Percentiles rank a stretch among this genome's conserved stretches.
Conservation (phyloP, 2,113 vertebrate genomes). For the Tenrec ecaudatus region DNA sequence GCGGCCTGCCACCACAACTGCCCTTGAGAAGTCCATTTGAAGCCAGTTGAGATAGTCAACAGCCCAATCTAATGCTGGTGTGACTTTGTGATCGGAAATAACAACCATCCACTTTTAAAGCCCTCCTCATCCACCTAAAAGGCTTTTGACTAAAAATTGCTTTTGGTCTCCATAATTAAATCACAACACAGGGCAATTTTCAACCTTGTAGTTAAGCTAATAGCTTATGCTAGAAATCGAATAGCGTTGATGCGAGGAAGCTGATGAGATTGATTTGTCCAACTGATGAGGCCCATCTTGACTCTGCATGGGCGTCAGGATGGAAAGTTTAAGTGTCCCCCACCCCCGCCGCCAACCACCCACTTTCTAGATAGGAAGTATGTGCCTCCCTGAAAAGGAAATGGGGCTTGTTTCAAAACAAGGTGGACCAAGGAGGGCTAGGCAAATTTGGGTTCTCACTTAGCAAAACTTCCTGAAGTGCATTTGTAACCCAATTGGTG, state of each 20-base stretch:
- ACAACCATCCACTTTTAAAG: neutral
- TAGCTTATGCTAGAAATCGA: neutral
- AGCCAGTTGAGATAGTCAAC: slow-evolving; percentile 7
- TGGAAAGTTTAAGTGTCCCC: neutral
- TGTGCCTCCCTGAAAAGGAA: slow-evolving; percentile 56
- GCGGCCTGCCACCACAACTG: neutral
- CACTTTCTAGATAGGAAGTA: slow-evolving; percentile 28
- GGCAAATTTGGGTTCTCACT: slow-evolving; percentile 35
- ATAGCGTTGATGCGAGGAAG: neutral
- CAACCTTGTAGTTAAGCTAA: neutral
- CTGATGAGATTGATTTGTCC: neutral
- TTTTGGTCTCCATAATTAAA: neutral
- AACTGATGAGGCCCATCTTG: neutral
- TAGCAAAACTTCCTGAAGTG: slow-evolving; percentile 62
- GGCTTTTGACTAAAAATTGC: slow-evolving; percentile 7
- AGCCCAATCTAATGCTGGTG: neutral
- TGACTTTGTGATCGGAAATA: neutral
- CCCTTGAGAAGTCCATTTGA: neutral
- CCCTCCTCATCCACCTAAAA: neutral
- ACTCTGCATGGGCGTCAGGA: neutral
- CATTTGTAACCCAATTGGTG: slow-evolving; percentile 44
- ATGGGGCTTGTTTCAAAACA: neutral
- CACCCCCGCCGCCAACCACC: no score
- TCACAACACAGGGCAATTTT: neutral
- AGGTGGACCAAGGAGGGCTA: slow-evolving; percentile 2